Evolutionary conservation across 2,888 invertebrate genomes (phyloP).

Genomic region (Cynaeus angustus): DNA sequence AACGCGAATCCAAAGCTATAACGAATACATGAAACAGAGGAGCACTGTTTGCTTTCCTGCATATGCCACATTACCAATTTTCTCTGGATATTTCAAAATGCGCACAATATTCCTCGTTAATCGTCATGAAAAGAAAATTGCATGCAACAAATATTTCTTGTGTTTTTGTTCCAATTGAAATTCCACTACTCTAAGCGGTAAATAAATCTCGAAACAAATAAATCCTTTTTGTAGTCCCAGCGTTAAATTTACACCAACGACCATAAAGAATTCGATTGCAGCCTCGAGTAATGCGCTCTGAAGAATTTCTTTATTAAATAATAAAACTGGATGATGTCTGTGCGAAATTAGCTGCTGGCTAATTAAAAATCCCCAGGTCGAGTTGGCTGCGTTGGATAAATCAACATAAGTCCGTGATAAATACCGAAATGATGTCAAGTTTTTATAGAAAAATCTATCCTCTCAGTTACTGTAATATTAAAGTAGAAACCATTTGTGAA

Average conservation of each 20-base stretch:
- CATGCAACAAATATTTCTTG: background rate
- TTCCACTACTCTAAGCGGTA: background rate
- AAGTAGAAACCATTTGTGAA: too few species aligned
- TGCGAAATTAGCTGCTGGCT: slow-evolving; percentile 62
- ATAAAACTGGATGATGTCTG: slow-evolving; percentile 61
- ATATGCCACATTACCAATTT: too few species aligned
- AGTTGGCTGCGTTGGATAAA: slow-evolving; percentile 57
- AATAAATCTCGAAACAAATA: background rate
- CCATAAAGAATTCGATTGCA: slow-evolving; percentile 45
- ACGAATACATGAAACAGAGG: background rate
- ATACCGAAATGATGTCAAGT: background rate
- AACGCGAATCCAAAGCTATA: background rate
- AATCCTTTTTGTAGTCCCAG: background rate
- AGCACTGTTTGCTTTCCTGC: background rate
- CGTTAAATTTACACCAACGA: slow-evolving; percentile 7
- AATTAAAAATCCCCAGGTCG: slow-evolving; percentile 65
- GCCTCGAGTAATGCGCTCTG: slow-evolving; percentile 37
- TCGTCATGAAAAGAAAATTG: too few species aligned
- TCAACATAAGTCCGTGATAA: slow-evolving; percentile 60
- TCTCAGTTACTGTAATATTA: too few species aligned
- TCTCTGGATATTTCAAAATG: too few species aligned
- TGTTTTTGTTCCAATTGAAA: background rate
- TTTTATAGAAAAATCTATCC: too few species aligned
- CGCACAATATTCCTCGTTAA: too few species aligned
- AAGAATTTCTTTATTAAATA: slow-evolving; percentile 63